These are phyloP conservation scores for Scyliorhinus canicula DNA, from an alignment of 2,797 vertebrate species.

Conservation along the genomic window DNA sequence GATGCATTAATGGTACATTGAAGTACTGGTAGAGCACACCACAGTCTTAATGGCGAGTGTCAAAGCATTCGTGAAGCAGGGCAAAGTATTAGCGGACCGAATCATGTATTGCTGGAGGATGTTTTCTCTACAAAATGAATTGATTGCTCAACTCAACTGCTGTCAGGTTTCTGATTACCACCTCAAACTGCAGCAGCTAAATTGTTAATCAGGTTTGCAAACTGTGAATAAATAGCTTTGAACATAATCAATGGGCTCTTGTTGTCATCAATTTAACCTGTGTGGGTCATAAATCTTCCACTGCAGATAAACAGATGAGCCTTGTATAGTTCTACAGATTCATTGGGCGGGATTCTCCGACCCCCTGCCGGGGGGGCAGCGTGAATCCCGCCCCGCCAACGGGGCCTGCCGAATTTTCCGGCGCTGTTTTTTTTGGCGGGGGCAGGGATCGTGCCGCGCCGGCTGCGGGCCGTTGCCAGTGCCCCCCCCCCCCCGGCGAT, in stretches of 20 bases:
- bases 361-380: no score
- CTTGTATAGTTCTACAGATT: not conserved
- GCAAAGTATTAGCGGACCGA: not conserved
- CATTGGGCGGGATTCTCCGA: no score
- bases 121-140: not conserved
- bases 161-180: not conserved
- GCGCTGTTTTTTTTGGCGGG: no score
- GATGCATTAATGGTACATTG: not conserved
- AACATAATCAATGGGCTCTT: not conserved
- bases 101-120: not conserved
- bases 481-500: no score
- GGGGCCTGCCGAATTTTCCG: no score
- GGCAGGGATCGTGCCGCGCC: no score
- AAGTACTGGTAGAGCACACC: not conserved
- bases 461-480: no score
- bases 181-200: not conserved
- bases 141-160: not conserved
- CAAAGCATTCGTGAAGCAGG: not conserved
- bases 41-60: not conserved
- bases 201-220: not conserved
- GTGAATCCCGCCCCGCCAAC: no score
- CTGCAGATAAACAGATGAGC: not conserved
- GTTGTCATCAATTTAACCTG: not conserved
- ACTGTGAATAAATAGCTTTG: constrained; percentile 14
- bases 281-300: not conserved